Evolutionary conservation across 2,888 invertebrate species (phyloP), one percentile per base, ranked within the genome.

Genomic region (Hololepta plana): DNA sequence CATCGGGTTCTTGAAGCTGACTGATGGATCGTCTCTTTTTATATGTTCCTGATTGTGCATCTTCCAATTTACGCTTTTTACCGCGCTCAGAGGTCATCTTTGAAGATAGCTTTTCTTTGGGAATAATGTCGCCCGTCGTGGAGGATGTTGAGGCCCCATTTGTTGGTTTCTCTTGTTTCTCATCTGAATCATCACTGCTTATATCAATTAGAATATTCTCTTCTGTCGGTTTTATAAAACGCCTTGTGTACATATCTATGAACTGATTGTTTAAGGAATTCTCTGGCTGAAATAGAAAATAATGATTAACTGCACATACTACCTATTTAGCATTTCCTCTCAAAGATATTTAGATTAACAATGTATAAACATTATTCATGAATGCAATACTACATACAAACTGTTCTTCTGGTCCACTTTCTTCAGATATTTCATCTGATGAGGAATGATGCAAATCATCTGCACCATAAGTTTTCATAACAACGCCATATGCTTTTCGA

Each of bases 131-230:
- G n/a, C n/a, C n/a, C n/a, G n/a, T n/a, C n/a, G n/a, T n/a, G n/a
- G n/a, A n/a, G n/a, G n/a, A n/a, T n/a, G n/a, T n/a, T n/a, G n/a
- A n/a, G 55, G 60, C 9, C 44, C 38, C n/a, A 17, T 17, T 17
- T 17, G 17, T 17, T 14, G 51, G 28, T 51, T 50, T 25, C 51
- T 43, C 10, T 29, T 62, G 47, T 32, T 63, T 62, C 29, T 65
- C 67, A 37, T 67, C 67, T 23, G 70, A 61, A 39, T 76, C 76
- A 42, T 74, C 77, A 46, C 75, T 80, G 44, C 77, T 79, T 36
- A 81, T 81, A 43, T 80, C 79, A 40, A 82, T 70, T 27, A 79
- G 51, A 46, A 81, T 80, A 39, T 69, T 66, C 40, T 72, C 72
- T 8, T 69, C 69, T 2, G 59, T 51, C 8, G 31, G 33, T 20